These are phyloP conservation scores for Herpetotheres cachinnans DNA, from an alignment of 2,113 vertebrate genomes.

Conservation along the genomic window DNA sequence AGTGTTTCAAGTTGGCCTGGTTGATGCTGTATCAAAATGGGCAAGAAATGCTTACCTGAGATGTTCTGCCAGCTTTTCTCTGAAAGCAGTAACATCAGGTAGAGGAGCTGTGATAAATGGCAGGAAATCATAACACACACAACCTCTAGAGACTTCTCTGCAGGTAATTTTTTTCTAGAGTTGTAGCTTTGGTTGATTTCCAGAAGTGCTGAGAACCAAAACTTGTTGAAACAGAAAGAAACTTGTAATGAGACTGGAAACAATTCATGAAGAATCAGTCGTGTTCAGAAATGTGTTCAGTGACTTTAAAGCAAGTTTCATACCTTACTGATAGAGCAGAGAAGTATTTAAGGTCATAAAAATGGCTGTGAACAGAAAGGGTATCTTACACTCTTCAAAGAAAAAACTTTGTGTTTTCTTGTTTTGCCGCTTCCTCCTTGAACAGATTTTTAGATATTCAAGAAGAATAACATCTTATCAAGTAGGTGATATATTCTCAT, in stretches of 20 bases:
- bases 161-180: not conserved
- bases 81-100: not conserved
- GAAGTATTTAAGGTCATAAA: not conserved
- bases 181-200: not conserved
- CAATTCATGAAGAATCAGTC: not conserved
- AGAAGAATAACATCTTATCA: not conserved
- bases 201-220: not conserved
- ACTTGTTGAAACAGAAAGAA: conserved; percentile 7
- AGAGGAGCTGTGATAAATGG: not conserved
- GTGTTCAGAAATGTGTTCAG: not conserved
- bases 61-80: not conserved
- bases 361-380: not conserved
- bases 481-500: not conserved
- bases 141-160: not conserved
- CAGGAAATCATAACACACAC: not conserved
- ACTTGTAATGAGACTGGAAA: not conserved
- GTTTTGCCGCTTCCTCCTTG: not conserved
- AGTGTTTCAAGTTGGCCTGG: not conserved
- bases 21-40: not conserved
- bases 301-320: not conserved
- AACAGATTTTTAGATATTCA: not conserved
- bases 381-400: not conserved
- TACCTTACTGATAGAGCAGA: not conserved
- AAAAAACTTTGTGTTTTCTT: not conserved
- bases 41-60: not conserved